phyloP scores from a whole-genome alignment of 2,113 vertebrate genomes.

The Macroglossus sobrinus region DNA sequence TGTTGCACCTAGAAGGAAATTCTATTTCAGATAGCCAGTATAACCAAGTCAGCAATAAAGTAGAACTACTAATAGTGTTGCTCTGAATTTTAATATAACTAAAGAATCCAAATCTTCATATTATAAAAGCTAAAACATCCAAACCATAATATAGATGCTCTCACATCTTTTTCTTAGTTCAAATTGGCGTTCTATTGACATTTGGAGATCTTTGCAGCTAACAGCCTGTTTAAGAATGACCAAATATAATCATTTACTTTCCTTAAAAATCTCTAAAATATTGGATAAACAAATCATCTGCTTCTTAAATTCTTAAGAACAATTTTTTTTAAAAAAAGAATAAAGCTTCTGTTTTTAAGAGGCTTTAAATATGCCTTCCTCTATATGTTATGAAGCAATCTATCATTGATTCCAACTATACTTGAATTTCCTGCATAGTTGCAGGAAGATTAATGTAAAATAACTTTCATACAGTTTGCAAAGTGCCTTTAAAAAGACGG shows the following conservation, averaged over 20 bases:
- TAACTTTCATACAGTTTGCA: neutral
- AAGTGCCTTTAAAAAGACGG: neutral
- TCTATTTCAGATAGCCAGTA: neutral
- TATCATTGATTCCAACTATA: neutral
- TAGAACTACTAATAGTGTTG: neutral
- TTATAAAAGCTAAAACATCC: neutral
- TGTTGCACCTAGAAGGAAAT: neutral
- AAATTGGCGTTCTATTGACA: neutral
- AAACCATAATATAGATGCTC: neutral
- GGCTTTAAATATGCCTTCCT: neutral
- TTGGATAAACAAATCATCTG: neutral
- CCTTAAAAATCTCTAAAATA: neutral
- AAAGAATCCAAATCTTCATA: neutral
- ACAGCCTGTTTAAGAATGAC: neutral
- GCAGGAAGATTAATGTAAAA: neutral
- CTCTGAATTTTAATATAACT: neutral
- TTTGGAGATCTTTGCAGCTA: neutral
- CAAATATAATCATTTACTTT: neutral
- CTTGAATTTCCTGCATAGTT: neutral
- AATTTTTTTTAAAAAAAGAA: neutral
- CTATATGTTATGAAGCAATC: neutral
- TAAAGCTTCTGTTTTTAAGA: neutral
- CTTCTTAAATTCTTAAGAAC: neutral
- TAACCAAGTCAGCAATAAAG: neutral
- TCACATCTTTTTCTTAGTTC: neutral